Evolutionary conservation across 2,888 invertebrate species (phyloP).

Genomic region (Tetrapedia diversipes): DNA sequence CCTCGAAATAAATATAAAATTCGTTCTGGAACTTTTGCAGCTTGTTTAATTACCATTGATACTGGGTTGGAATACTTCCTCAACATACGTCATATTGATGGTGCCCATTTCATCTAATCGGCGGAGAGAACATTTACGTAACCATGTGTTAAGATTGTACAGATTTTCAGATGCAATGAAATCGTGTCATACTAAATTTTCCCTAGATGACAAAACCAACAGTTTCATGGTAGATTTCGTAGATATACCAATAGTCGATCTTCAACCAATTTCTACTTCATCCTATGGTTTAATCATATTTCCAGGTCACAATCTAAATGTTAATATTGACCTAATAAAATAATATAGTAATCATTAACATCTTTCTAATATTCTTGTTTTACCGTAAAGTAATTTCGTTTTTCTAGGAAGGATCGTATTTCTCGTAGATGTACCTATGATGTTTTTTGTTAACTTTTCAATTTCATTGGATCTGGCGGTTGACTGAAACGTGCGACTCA

Average conservation of each 20-base stretch:
- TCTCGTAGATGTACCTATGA: neutral
- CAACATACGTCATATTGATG: neutral
- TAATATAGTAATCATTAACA: too few relatives aligned
- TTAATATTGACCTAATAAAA: too few relatives aligned
- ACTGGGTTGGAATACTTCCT: neutral
- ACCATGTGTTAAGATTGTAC: slow-evolving; percentile 3
- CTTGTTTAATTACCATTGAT: slow-evolving; percentile 35
- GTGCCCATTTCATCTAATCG: neutral
- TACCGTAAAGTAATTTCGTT: neutral
- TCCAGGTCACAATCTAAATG: too few relatives aligned
- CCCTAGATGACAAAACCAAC: too few relatives aligned
- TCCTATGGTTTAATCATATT: too few relatives aligned
- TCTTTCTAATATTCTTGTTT: too few relatives aligned
- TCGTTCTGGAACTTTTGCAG: slow-evolving; percentile 14
- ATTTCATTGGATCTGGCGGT: neutral
- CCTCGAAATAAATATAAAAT: slow-evolving; percentile 8
- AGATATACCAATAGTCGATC: too few relatives aligned
- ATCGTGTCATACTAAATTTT: too few relatives aligned
- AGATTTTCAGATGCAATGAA: neutral
- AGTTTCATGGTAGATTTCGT: too few relatives aligned
- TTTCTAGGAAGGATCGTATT: neutral
- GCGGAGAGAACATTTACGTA: neutral
- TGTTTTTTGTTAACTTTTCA: slow-evolving; percentile 16
- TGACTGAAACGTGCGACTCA: neutral
- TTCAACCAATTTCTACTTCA: too few relatives aligned